Base-by-base conservation (phyloP, 1,140 invertebrate species). In the Caenorhabditis inopinata region DNA sequence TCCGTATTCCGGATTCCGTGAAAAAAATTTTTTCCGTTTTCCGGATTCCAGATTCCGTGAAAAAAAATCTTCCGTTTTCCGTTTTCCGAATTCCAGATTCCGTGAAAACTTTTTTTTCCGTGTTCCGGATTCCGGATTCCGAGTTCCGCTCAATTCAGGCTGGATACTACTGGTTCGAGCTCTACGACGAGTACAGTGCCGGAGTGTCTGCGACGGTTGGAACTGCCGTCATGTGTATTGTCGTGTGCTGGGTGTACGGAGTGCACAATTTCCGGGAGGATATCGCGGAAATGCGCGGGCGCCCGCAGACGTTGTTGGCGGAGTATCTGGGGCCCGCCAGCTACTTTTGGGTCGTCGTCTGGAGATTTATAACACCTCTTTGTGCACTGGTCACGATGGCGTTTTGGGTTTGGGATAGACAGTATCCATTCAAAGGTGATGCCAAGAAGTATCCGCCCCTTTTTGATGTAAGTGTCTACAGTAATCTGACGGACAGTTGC, bases 91-190 rank as follows among this genome's bases (percentile, higher is more conserved):
- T n/a, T n/a, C n/a, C n/a, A n/a, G n/a, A n/a, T n/a, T n/a, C n/a
- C n/a, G n/a, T n/a, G n/a, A n/a, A n/a, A n/a, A n/a, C n/a, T n/a
- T n/a, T n/a, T n/a, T n/a, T n/a, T n/a, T n/a, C n/a, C 1, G 12
- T 6, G n/a, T 48, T 48, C n/a, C 9, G 23, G 1, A 7, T 48
- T 48, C 14, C 2, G 23, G n/a, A 18, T 21, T 1, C 47, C 23
- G 12, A n/a, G 4, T n/a, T 18, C 16, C 46, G 5, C 46, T 18
- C 46, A 16, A n/a, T 62, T 38, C 51, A 78, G 49, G 49, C 76
- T 9, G 49, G 53, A n/a, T 78, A 32, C 27, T 78, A 62, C 23
- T 78, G 76, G 76, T 78, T 78, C 53, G 53, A 78, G 11, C 29
- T 78, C 0, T 68, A 58, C 49, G 49, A 58, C 14, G 76, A 78